These are phyloP conservation scores for Marcusenius ussheri DNA, from an alignment of 2,113 vertebrate genomes.

Conservation along the genomic window DNA sequence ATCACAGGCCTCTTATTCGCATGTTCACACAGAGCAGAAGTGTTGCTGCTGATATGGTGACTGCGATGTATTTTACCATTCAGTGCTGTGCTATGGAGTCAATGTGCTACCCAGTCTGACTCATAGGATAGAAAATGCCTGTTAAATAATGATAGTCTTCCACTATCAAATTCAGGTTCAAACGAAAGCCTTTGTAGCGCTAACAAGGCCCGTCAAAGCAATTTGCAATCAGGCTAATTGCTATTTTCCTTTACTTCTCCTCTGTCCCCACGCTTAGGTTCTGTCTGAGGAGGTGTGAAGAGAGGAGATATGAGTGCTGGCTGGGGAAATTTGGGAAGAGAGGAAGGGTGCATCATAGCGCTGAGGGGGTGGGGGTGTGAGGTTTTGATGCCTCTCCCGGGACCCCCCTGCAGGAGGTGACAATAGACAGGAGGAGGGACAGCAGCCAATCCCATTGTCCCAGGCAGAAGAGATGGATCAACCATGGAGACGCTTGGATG, in stretches of 20 bases:
- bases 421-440: constrained; percentile 1
- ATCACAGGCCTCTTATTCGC: neutral
- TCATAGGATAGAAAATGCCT: neutral
- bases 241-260: neutral
- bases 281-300: constrained; percentile 14
- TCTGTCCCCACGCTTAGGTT: neutral
- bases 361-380: neutral
- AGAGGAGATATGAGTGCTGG: neutral
- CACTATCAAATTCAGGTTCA: constrained; percentile 4
- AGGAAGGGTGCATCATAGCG: neutral
- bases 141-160: neutral
- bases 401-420: neutral
- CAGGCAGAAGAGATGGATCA: neutral
- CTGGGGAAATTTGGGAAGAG: neutral
- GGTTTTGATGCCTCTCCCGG: neutral
- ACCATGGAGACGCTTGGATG: neutral
- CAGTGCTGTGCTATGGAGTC: neutral
- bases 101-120: neutral
- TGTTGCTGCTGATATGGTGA: neutral
- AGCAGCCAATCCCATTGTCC: constrained; percentile 2
- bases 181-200: neutral
- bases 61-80: neutral
- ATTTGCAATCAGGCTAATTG: constrained; percentile 4
- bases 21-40: neutral
- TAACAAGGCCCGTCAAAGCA: neutral